Evolutionary conservation across 2,888 invertebrate species (phyloP), one percentile per base, ranked within the genome.

Genomic region (Lasius fuliginosus): DNA sequence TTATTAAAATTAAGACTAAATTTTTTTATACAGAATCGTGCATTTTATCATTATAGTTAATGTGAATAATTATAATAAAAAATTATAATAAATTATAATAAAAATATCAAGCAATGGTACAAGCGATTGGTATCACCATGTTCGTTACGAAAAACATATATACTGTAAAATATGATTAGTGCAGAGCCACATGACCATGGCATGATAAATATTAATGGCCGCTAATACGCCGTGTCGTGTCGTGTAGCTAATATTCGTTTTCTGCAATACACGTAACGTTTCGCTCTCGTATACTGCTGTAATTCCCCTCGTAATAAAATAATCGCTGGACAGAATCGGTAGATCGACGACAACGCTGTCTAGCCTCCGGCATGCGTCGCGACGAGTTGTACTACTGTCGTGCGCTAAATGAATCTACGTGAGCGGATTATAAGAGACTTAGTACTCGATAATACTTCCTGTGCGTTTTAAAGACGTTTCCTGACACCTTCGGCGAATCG

Each of bases 151-250:
- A 56, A 77, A 77, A 77, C 27, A 40, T 68, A 42, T 58, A 77
- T 68, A 77, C 42, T 77, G 60, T 36, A 36, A 81, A 71, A 71
- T 33, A 71, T 46, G 60, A 81, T 69, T 71, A 81, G 46, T 23
- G 46, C 79, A 18, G 33, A 71, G 46, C 73, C 73, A n/a, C n/a
- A 12, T 46, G 71, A 60, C 60, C 69, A 15, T 23, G 18, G 30
- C 53, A 27, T 81, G 73, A 81, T 81, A 81, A 81, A 81, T 81
- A 81, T 81, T 81, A 81, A 81, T 81, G 73, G 73, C 27, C 27
- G 23, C 6, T 81, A 81, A 81, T 81, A 71, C 73, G 46, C 40
- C 79, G 73, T 71, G 56, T 77, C 30, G 53, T 77, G 67, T 42
- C 77, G 49, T 6, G 73, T 23, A 71, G 62, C 53, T 71, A 79